Evolutionary conservation across 2,797 vertebrate species (phyloP).

Genomic region (Trachops cirrhosus): DNA sequence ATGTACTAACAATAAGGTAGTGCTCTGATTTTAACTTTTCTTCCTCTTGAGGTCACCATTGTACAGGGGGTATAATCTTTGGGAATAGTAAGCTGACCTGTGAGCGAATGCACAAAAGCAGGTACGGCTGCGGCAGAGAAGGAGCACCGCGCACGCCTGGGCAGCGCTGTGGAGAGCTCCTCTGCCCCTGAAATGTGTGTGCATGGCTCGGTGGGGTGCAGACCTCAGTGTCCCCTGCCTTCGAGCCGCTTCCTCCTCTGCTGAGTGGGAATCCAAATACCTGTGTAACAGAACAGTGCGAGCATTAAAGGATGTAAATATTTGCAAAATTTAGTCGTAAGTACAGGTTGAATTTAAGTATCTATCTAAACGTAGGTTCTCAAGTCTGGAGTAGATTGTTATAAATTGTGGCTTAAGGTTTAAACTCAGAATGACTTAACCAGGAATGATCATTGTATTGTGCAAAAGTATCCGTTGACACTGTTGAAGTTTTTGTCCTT

Average conservation of each 20-base stretch:
- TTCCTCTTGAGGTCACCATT: neutral
- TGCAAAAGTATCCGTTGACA: neutral
- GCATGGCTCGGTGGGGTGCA: neutral
- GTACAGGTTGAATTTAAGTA: constrained; percentile 12
- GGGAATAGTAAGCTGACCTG: neutral
- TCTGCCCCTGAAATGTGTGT: neutral
- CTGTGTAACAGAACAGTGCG: neutral
- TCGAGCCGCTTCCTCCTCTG: neutral
- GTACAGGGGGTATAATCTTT: neutral
- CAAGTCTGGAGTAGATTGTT: constrained; percentile 14
- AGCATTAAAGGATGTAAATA: constrained; percentile 14
- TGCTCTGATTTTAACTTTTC: neutral
- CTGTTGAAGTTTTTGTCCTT: constrained; percentile 24
- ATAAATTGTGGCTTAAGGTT: neutral
- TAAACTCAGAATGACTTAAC: constrained; percentile 29
- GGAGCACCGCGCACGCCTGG: neutral
- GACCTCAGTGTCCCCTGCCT: neutral
- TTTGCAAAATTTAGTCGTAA: constrained; percentile 6
- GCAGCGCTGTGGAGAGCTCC: neutral
- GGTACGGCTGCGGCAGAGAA: neutral
- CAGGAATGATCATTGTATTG: neutral
- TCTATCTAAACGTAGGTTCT: constrained; percentile 36
- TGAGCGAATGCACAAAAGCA: neutral
- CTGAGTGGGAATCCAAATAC: neutral
- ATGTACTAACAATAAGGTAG: neutral